Percentiles rank a stretch among this genome's conserved stretches.
Conservation (phyloP, 1,140 invertebrate species). For the Aphelenchoides fujianensis region DNA sequence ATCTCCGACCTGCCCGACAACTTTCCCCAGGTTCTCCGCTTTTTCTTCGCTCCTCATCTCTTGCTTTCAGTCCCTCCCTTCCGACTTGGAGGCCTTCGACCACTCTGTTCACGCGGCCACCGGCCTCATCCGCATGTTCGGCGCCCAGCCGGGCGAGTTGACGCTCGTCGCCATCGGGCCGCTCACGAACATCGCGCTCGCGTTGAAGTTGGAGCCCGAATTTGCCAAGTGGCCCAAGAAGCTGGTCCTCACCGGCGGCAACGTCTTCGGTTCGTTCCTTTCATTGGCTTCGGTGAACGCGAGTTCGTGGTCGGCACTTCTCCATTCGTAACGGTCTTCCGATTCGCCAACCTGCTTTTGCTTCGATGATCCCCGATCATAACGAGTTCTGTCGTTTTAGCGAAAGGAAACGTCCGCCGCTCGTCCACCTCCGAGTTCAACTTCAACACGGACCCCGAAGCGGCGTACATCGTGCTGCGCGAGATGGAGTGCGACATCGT, state of each 20-base stretch:
- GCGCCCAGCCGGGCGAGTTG: conserved; percentile 66
- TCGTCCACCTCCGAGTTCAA: conserved; percentile 74
- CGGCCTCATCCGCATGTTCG: conserved; percentile 63
- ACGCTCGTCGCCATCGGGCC: conserved; percentile 72
- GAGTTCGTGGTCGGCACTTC: no score
- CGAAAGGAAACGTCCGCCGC: conserved; percentile 70
- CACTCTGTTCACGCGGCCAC: conserved; percentile 40
- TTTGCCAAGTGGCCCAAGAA: conserved; percentile 69
- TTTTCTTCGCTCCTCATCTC: no score
- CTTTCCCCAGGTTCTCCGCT: conserved; percentile 69
- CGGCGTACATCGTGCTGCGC: conserved; percentile 78
- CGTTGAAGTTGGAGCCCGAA: conserved; percentile 70
- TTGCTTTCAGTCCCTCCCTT: conserved; percentile 19
- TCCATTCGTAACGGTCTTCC: no score
- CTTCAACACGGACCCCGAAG: conserved; percentile 76
- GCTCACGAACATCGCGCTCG: conserved; percentile 74
- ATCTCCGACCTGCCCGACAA: conserved; percentile 53
- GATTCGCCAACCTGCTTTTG: no score
- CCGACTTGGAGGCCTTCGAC: conserved; percentile 37
- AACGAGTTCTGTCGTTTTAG: no score
- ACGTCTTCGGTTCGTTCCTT: no score
- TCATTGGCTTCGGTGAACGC: no score
- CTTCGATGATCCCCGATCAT: no score
- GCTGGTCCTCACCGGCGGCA: conserved; percentile 76
- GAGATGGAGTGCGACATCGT: conserved; percentile 75